Percentiles rank a stretch among this genome's conserved stretches.
phyloP scores from a whole-genome alignment of 1,140 invertebrate species.

The Drosophila bocqueti region DNA sequence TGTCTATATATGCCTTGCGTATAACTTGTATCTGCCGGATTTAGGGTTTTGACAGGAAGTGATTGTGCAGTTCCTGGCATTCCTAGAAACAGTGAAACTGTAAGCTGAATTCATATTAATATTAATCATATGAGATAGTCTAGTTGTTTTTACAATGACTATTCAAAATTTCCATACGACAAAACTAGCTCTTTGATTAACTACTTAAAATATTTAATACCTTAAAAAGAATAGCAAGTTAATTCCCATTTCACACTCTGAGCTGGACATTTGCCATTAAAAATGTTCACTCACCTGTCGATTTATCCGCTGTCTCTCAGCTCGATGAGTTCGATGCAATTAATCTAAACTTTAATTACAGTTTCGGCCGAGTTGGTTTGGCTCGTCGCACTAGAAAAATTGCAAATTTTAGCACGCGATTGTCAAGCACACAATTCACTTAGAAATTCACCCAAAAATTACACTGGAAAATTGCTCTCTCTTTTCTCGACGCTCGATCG shows the following conservation, averaged over 20 bases:
- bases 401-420: constrained; percentile 52
- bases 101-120: background rate
- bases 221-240: background rate
- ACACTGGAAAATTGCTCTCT: constrained; percentile 57
- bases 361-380: constrained; percentile 31
- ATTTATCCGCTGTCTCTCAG: constrained; percentile 8
- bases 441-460: constrained; percentile 65
- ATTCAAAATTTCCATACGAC: background rate
- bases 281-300: constrained; percentile 32
- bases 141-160: background rate
- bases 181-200: background rate
- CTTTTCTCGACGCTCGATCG: constrained; percentile 36
- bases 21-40: background rate
- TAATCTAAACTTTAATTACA: constrained; percentile 35
- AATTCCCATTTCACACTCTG: background rate
- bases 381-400: constrained; percentile 53
- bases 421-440: constrained; percentile 61
- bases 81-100: background rate
- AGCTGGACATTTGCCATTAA: background rate
- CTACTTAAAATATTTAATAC: background rate
- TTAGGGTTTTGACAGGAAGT: constrained; percentile 4
- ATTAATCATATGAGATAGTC: background rate
- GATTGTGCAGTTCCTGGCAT: background rate
- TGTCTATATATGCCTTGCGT: constrained; percentile 9
- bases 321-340: constrained; percentile 20